Percentiles rank a stretch among this genome's conserved stretches.
Conservation (phyloP, 2,113 vertebrate species). For the Amblyornis subalaris region DNA sequence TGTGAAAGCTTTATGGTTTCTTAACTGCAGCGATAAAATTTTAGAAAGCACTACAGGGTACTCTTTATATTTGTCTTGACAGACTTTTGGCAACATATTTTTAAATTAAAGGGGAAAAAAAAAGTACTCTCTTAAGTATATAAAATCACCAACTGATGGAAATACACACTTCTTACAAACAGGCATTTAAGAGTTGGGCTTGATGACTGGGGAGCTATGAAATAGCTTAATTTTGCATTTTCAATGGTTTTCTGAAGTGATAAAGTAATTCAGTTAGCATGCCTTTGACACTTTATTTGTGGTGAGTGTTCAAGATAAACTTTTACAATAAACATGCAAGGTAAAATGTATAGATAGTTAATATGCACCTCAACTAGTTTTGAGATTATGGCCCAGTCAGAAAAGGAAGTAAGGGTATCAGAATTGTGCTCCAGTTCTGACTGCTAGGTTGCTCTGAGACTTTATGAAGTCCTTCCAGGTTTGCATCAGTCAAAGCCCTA, state of each 20-base stretch:
- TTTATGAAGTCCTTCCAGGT: neutral
- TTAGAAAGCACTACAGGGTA: neutral
- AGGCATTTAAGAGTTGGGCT: neutral
- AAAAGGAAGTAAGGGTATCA: neutral
- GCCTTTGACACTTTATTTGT: neutral
- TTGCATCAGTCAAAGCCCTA: neutral
- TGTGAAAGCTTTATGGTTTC: constrained; percentile 16
- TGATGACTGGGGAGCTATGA: neutral
- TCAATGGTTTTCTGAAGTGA: neutral
- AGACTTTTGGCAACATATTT: neutral
- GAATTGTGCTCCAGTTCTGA: neutral
- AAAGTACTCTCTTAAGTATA: neutral
- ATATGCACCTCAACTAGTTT: neutral
- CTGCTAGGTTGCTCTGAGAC: neutral
- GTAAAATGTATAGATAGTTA: neutral
- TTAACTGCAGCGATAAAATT: constrained; percentile 38
- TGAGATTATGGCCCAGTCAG: neutral
- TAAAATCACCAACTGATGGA: neutral
- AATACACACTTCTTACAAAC: neutral
- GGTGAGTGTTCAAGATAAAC: neutral
- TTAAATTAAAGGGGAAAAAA: neutral
- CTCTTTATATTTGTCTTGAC: neutral
- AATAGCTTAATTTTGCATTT: neutral
- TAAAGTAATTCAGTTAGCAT: neutral
- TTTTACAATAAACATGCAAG: neutral